Conservation (phyloP, 2,113 vertebrate genomes). For the Hassar affinis region DNA sequence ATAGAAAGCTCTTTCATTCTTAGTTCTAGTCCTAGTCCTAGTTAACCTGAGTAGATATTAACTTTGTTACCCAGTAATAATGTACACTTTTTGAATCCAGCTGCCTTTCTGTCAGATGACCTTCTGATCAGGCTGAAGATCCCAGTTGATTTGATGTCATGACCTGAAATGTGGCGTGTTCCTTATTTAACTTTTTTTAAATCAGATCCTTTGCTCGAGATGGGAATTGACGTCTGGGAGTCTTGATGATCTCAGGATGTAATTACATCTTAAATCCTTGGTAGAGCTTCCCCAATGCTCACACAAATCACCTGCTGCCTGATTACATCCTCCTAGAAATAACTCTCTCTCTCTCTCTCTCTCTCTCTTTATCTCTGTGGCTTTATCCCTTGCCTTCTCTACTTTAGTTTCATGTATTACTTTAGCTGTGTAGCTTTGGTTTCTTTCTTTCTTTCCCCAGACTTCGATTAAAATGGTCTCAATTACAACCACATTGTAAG, state of each 20-base stretch:
- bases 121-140: neutral
- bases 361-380: neutral
- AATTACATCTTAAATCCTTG: conserved; percentile 33
- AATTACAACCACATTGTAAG: too few relatives aligned
- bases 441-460: neutral
- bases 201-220: neutral
- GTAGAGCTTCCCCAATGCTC: conserved; percentile 19
- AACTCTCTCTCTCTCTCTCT: neutral
- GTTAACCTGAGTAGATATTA: neutral
- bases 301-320: conserved; percentile 17
- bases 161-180: neutral
- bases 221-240: conserved; percentile 23
- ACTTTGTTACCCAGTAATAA: too few relatives aligned
- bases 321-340: conserved; percentile 24
- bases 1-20: neutral
- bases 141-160: neutral
- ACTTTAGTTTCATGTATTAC: neutral
- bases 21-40: neutral
- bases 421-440: neutral
- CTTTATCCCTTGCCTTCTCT: neutral
- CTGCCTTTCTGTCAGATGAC: neutral
- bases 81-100: neutral
- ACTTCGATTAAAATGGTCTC: too few relatives aligned
- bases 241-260: conserved; percentile 24
- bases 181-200: neutral